Evolutionary conservation across 2,797 vertebrate species (phyloP), one percentile per base, ranked within the genome.

Genomic region (Spinus pinus): DNA sequence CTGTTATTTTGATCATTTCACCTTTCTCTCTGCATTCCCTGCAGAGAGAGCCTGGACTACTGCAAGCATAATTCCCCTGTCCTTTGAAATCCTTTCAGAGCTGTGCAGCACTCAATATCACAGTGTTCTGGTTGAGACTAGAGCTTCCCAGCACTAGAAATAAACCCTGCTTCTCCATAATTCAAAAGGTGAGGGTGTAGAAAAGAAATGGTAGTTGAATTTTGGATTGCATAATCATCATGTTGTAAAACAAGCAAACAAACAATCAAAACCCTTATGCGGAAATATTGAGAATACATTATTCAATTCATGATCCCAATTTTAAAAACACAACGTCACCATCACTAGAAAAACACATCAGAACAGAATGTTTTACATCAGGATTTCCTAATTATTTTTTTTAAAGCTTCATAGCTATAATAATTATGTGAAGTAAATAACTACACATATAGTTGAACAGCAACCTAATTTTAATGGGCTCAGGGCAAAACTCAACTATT

Each of bases 1-100:
- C 56, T 67, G 60, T n/a, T 90, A 53, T 73, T 93, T 86, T 77
- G 71, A 93, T 84, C 78, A 82, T 85, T 73, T 90, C 51, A 82
- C 73, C 67, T 87, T 67, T 56, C 58, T 54, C 82, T 69, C 53
- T 87, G 53, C 56, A 80, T 41, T 24, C 46, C 78, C 84, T 62
- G 53, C 74, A 74, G 90, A 75, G 74, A 72, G 1, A 56, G 33
- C 53, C 61, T 61, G 46, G 39, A 64, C 67, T 67, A 42, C 49
- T 35, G 53, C 62, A 73, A 69, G 75, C 31, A 44, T 10, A 74
- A 85, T 35, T 21, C 28, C 37, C 15, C 7, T 22, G 37, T 61
- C 44, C 79, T 86, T 17, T 83, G 79, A 92, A 95, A 93, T 61
- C 35, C 47, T 44, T 70, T 44, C 4, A 1, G 50, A 90, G 74